Conservation (phyloP, 2,113 vertebrate species). For the Tricholaema leucomelas region DNA sequence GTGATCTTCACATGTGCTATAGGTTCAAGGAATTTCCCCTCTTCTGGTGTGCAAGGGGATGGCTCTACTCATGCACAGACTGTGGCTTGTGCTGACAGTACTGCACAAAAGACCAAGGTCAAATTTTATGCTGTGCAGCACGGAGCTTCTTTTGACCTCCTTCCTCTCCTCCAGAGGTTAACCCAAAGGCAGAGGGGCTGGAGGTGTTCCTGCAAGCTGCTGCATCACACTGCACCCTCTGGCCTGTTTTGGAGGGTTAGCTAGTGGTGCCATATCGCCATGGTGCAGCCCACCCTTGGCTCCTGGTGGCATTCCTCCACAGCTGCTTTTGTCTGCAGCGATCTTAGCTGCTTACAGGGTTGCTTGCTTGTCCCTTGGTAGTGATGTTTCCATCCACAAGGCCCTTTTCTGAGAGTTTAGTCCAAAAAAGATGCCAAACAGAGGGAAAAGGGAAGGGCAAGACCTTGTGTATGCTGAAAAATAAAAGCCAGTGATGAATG, state of each 20-base stretch:
- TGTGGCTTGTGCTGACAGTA: neutral
- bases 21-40: neutral
- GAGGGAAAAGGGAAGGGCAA: neutral
- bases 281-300: neutral
- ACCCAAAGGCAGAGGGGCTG: neutral
- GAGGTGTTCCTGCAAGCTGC: neutral
- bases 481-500: neutral
- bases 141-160: too few species aligned
- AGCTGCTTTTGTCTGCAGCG: neutral
- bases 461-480: neutral
- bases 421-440: neutral
- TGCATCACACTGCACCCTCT: fast-evolving
- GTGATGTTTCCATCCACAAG: neutral
- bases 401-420: neutral
- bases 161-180: neutral
- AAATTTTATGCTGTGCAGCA: neutral
- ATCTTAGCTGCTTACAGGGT: neutral
- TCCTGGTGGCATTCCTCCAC: neutral
- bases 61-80: neutral
- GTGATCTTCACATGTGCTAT: fast-evolving
- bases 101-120: neutral
- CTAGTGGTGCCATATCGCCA: fast-evolving
- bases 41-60: neutral
- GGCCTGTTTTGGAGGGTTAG: too few species aligned
- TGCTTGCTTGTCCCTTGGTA: neutral